Evolutionary conservation across 2,888 invertebrate genomes (phyloP), one percentile per base, ranked within the genome.

Genomic region (Leucophora obtusa): DNA sequence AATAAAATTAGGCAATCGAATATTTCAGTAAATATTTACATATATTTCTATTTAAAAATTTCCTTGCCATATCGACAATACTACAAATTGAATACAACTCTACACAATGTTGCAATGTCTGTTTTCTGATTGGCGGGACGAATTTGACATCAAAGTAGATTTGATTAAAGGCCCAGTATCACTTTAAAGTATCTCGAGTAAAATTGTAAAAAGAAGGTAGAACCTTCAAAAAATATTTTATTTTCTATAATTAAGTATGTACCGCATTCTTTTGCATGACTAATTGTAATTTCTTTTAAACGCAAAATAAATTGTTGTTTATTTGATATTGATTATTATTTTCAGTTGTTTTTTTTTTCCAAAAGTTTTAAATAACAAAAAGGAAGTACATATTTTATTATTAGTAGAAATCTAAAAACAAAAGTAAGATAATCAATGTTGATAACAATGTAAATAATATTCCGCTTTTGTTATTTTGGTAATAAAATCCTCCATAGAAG

Each of bases 141-240:
- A 3, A 21, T 21, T 21, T 21, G 4, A 21, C 2, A 21, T 28
- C 28, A 28, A 28, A 28, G 28, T 7, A 6, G 28, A 28, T 28
- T 28, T 7, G 1, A 28, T 28, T 21, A n/a, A n/a, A n/a, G n/a
- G n/a, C n/a, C n/a, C n/a, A n/a, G n/a, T n/a, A n/a, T n/a, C n/a
- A n/a, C n/a, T n/a, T 21, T 21, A 38, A 38, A 38, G 8, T 11
- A 38, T 11, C 10, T 38, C 38, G 38, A 47, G 43, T 47, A 6
- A 47, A 47, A 47, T 47, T 47, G 43, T 47, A n/a, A 14, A 47
- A 47, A 47, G 43, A 47, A 47, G n/a, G 43, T 47, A 47, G n/a
- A 47, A 47, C 43, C 43, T 47, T 47, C 4, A 47, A 47, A n/a
- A 5, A 11, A 6, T 28, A 47, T 47, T 47, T 6, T 1, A 47